These are phyloP conservation scores for Zoanthus gigantus DNA, from an alignment of 92 coral and sea anemone species.

Conservation along the genomic window DNA sequence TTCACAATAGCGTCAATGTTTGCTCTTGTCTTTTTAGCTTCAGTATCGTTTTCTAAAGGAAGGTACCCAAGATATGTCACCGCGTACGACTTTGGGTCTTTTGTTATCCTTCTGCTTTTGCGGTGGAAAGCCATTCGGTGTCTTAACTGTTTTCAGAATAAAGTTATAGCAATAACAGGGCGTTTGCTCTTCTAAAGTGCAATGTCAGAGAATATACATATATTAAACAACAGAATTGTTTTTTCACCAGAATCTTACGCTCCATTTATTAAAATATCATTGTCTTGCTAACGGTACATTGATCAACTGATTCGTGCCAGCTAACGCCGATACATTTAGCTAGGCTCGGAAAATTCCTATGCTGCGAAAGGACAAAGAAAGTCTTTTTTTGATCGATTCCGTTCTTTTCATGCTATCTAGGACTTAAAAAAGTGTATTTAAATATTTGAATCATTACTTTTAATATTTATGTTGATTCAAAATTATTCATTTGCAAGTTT, in stretches of 20 bases:
- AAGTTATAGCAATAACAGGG: not conserved
- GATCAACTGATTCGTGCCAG: not conserved
- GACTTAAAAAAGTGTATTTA: no score
- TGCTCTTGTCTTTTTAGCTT: constrained; percentile 19
- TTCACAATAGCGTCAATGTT: constrained; percentile 15
- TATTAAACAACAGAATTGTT: not conserved
- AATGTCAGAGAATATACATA: not conserved
- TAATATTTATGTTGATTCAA: no score
- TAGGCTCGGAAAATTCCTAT: not conserved
- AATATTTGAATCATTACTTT: no score
- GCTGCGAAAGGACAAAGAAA: no score
- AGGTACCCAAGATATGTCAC: constrained; percentile 22
- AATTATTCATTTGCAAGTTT: no score
- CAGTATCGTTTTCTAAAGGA: not conserved
- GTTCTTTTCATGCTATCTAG: no score
- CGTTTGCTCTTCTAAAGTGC: not conserved
- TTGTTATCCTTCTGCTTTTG: not conserved
- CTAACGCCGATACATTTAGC: not conserved
- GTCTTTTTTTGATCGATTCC: no score
- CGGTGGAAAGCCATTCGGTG: constrained; percentile 20
- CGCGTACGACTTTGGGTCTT: not conserved
- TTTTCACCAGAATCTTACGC: not conserved
- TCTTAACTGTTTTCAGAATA: not conserved
- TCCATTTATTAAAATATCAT: not conserved
- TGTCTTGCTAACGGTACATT: not conserved